phyloP scores from a whole-genome alignment of 2,797 vertebrate genomes.

The Xenopus petersii region DNA sequence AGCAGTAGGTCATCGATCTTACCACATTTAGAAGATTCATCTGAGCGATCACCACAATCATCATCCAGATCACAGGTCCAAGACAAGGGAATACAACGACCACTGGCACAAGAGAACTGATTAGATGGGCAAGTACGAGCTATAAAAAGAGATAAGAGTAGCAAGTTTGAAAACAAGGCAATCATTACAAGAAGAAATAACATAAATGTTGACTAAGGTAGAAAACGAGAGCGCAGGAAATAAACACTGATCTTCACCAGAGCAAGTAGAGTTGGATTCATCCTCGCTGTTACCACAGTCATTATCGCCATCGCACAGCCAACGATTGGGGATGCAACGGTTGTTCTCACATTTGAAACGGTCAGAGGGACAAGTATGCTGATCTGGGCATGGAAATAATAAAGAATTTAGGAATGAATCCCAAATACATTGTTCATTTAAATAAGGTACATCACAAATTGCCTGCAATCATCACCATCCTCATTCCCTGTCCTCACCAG shows the following conservation, averaged over 20 bases:
- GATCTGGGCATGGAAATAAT: constrained; percentile 66
- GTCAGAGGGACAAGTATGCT: constrained; percentile 92
- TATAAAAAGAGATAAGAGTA: too few species aligned
- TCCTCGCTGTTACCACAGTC: constrained; percentile 94
- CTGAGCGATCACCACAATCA: constrained; percentile 93
- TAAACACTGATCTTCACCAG: constrained; percentile 59
- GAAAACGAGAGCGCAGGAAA: too few species aligned
- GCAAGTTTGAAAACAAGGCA: too few species aligned
- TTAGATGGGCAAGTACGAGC: constrained; percentile 89
- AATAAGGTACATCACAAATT: too few species aligned
- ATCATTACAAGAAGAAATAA: too few species aligned
- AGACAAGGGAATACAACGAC: constrained; percentile 90
- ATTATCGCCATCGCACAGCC: constrained; percentile 94
- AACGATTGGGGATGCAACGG: constrained; percentile 93
- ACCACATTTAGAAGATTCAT: constrained; percentile 91
- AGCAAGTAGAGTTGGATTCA: constrained; percentile 91
- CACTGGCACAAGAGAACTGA: constrained; percentile 89
- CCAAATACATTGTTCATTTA: too few species aligned
- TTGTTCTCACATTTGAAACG: constrained; percentile 97
- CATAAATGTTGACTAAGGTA: too few species aligned
- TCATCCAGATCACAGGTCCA: constrained; percentile 96
- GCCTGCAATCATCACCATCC: too few species aligned
- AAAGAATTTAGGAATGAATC: background rate
- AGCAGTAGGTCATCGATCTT: constrained; percentile 19
- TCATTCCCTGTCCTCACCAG: too few species aligned